phyloP scores from a whole-genome alignment of 1,140 invertebrate species.

The Macrobrachium rosenbergii region DNA sequence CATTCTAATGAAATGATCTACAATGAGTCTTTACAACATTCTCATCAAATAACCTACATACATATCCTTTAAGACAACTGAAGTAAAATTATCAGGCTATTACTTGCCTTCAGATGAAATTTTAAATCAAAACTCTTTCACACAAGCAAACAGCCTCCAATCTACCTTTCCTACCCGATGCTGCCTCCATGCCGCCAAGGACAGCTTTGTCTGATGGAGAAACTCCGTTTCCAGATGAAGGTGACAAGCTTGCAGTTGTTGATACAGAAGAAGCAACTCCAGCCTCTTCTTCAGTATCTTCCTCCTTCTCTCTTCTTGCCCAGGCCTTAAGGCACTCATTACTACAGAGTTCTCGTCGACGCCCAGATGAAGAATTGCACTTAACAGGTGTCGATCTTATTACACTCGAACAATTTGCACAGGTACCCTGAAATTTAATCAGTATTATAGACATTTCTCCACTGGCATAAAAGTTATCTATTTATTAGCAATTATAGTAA shows the following conservation, averaged over 20 bases:
- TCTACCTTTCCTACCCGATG: slow-evolving; percentile 62
- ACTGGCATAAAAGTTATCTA: too few relatives aligned
- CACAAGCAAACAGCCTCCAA: slow-evolving; percentile 58
- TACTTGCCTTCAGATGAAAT: slow-evolving; percentile 13
- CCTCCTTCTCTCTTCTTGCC: slow-evolving; percentile 54
- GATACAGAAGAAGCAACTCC: slow-evolving; percentile 58
- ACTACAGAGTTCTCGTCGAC: slow-evolving; percentile 53
- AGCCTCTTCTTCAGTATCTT: slow-evolving; percentile 50
- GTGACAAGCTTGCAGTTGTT: slow-evolving; percentile 44
- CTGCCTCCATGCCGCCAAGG: slow-evolving; percentile 38
- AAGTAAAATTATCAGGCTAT: slow-evolving; percentile 34
- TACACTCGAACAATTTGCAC: slow-evolving; percentile 87
- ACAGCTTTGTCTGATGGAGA: slow-evolving; percentile 45
- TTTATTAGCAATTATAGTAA: too few relatives aligned
- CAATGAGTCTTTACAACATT: neutral
- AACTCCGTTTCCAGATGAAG: slow-evolving; percentile 51
- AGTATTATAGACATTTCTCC: neutral
- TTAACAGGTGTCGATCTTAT: slow-evolving; percentile 71
- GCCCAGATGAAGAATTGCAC: slow-evolving; percentile 35
- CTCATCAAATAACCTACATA: slow-evolving; percentile 12
- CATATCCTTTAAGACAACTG: neutral
- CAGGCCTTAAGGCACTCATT: slow-evolving; percentile 61
- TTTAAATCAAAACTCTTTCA: slow-evolving; percentile 29
- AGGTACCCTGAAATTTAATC: slow-evolving; percentile 76
- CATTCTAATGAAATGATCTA: neutral